Conservation (phyloP, 2,888 invertebrate genomes). For the Cantharis rufa region DNA sequence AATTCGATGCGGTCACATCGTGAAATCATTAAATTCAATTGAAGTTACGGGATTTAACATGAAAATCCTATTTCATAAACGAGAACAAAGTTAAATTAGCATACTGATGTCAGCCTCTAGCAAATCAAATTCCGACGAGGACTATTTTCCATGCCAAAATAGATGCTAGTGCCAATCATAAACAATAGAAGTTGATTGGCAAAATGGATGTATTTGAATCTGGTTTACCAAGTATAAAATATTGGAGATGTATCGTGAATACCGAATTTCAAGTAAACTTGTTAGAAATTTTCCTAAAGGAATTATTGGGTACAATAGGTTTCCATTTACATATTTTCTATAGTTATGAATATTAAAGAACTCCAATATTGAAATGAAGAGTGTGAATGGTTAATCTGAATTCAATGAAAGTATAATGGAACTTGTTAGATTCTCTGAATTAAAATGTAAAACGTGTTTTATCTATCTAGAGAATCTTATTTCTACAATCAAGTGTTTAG, state of each 20-base stretch:
- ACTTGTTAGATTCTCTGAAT: constrained; percentile 6
- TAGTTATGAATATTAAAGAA: constrained; percentile 21
- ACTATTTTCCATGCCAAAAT: constrained; percentile 28
- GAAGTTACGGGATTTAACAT: constrained; percentile 22
- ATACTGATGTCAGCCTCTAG: constrained; percentile 27
- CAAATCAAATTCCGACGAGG: constrained; percentile 26
- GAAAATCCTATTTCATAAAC: constrained; percentile 28
- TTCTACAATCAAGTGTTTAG: constrained; percentile 23
- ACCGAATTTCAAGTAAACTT: background rate
- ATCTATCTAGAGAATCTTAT: constrained; percentile 24
- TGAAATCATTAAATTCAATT: constrained; percentile 28
- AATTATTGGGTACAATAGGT: background rate
- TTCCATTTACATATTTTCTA: constrained; percentile 22
- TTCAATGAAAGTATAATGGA: constrained; percentile 16
- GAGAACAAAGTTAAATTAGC: constrained; percentile 30
- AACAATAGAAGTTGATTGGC: constrained; percentile 31
- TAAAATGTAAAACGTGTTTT: constrained; percentile 26
- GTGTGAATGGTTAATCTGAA: constrained; percentile 1
- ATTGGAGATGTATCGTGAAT: constrained; percentile 19
- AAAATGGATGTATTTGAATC: constrained; percentile 20
- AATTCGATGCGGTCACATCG: constrained; percentile 7
- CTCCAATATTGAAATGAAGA: constrained; percentile 8
- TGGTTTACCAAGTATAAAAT: constrained; percentile 8
- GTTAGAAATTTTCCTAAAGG: background rate
- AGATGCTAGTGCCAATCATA: constrained; percentile 26